Evolutionary conservation across 2,888 invertebrate genomes (phyloP).

Genomic region (Anthophora plumipes): DNA sequence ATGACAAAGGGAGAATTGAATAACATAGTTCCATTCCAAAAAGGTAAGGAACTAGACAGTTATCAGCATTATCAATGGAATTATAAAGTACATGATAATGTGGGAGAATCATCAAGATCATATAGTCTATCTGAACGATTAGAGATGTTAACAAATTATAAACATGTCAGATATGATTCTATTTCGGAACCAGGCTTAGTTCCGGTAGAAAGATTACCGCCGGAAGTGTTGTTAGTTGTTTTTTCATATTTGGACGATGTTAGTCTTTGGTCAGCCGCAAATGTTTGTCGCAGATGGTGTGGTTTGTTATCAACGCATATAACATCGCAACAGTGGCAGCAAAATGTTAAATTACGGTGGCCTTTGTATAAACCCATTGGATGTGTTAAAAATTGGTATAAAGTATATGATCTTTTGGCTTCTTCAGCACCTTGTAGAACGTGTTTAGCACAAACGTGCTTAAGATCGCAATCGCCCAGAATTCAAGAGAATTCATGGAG

Average conservation of each 20-base stretch:
- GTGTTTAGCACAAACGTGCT: constrained; percentile 94
- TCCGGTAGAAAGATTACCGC: constrained; percentile 88
- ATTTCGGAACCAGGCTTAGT: constrained; percentile 86
- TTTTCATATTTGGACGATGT: constrained; percentile 96
- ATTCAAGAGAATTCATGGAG: constrained; percentile 93
- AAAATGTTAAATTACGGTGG: constrained; percentile 92
- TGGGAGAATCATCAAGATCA: constrained; percentile 84
- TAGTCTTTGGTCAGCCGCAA: constrained; percentile 94
- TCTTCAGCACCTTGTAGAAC: constrained; percentile 89
- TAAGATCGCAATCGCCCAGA: constrained; percentile 87
- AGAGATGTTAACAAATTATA: constrained; percentile 86
- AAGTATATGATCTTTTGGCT: constrained; percentile 87
- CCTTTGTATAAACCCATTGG: constrained; percentile 93
- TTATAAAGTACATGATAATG: constrained; percentile 68
- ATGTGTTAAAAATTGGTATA: constrained; percentile 91
- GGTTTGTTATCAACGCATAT: constrained; percentile 92
- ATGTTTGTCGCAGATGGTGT: constrained; percentile 94
- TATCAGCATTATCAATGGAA: constrained; percentile 65
- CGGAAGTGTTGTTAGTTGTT: constrained; percentile 93
- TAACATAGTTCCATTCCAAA: constrained; percentile 56
- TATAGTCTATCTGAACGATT: constrained; percentile 88
- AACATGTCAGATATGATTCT: constrained; percentile 79
- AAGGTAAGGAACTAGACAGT: constrained; percentile 68
- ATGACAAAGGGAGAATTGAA: constrained; percentile 72
- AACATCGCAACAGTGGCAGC: constrained; percentile 92